Evolutionary conservation across 92 coral and sea anemone species (phyloP).

Genomic region (Phenganax subtilis): DNA sequence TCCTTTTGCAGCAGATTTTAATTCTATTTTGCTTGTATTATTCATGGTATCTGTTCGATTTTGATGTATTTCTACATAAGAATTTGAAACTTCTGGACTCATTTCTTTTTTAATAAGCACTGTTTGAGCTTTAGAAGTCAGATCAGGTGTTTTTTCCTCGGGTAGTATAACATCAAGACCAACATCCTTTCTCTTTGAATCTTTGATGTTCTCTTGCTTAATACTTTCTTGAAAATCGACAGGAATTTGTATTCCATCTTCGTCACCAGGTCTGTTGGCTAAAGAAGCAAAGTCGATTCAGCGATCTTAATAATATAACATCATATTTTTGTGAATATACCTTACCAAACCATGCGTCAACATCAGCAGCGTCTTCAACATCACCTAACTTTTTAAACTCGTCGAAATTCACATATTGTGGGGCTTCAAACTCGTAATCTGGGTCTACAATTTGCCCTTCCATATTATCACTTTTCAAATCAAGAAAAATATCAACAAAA

Average conservation of each 20-base stretch:
- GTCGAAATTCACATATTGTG: slow-evolving; percentile 59
- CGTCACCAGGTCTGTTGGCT: slow-evolving; percentile 73
- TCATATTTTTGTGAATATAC: neutral
- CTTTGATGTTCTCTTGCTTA: neutral
- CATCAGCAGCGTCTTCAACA: slow-evolving; percentile 50
- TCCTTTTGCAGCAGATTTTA: too few relatives aligned
- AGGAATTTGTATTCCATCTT: slow-evolving; percentile 56
- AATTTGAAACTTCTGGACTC: slow-evolving; percentile 31
- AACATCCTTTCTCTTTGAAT: neutral
- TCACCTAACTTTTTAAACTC: slow-evolving; percentile 50
- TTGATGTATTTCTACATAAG: neutral
- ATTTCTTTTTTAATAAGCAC: slow-evolving; percentile 15
- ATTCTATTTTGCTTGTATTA: too few relatives aligned
- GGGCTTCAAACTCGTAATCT: slow-evolving; percentile 89
- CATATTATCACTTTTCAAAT: slow-evolving; percentile 9
- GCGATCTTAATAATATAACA: slow-evolving; percentile 2
- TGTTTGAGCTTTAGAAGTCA: neutral
- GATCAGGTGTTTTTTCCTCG: neutral
- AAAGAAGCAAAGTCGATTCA: neutral
- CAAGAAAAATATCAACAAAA: slow-evolving; percentile 9
- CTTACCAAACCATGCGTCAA: slow-evolving; percentile 96
- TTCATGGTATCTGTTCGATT: too few relatives aligned
- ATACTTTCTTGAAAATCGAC: slow-evolving; percentile 33
- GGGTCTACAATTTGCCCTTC: slow-evolving; percentile 41
- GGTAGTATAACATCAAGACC: neutral